Evolutionary conservation across 2,113 vertebrate genomes (phyloP).

Genomic region (Larimichthys crocea): DNA sequence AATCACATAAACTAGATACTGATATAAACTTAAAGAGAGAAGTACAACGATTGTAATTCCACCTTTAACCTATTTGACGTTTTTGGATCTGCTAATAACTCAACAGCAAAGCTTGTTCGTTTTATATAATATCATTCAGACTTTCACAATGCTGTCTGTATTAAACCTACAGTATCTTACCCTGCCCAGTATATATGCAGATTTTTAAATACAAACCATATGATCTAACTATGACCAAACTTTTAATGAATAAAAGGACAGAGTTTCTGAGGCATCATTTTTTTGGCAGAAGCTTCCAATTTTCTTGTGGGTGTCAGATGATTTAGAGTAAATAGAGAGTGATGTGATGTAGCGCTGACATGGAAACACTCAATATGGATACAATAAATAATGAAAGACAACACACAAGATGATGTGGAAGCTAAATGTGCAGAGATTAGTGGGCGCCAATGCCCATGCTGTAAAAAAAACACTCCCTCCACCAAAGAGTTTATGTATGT

Average conservation of each 20-base stretch:
- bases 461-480: neutral
- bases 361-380: neutral
- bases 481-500: too few species aligned
- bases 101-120: neutral
- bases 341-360: neutral
- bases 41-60: neutral
- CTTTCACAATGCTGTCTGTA: too few species aligned
- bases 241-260: neutral
- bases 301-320: neutral
- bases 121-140: neutral
- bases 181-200: neutral
- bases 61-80: neutral
- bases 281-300: slow-evolving; percentile 1
- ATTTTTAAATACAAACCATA: neutral
- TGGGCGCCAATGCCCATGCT: neutral
- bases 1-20: neutral
- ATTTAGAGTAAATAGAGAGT: slow-evolving; percentile 1
- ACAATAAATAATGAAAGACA: neutral
- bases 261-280: neutral
- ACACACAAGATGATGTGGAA: neutral
- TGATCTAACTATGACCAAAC: neutral
- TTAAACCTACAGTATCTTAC: neutral
- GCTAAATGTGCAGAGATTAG: neutral
- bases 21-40: neutral
- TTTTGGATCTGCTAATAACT: neutral